phyloP scores from a whole-genome alignment of 2,888 invertebrate genomes.

The Biston betularia region DNA sequence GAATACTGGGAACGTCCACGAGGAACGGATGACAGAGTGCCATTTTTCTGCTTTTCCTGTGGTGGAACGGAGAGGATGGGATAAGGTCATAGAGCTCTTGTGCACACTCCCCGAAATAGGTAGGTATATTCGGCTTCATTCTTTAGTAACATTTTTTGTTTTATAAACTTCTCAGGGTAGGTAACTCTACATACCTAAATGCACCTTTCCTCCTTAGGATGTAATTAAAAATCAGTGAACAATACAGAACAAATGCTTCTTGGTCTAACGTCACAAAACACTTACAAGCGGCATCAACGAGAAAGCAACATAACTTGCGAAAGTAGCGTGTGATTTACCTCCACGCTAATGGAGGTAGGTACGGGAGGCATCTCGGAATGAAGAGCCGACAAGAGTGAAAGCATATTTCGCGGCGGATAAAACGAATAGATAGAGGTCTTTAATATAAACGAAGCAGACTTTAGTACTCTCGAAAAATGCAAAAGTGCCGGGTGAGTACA shows the following conservation, averaged over 20 bases:
- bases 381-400: slow-evolving; percentile 77
- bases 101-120: too few species aligned
- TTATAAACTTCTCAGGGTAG: too few species aligned
- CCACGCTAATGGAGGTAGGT: slow-evolving; percentile 43
- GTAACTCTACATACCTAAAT: too few species aligned
- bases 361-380: slow-evolving; percentile 56
- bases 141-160: background rate
- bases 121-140: too few species aligned
- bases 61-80: too few species aligned
- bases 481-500: slow-evolving; percentile 74
- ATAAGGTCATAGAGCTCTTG: too few species aligned
- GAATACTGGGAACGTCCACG: too few species aligned
- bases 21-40: too few species aligned
- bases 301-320: slow-evolving; percentile 32
- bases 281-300: slow-evolving; percentile 23
- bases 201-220: too few species aligned
- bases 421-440: slow-evolving; percentile 86
- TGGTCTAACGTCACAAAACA: slow-evolving; percentile 28
- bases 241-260: too few species aligned
- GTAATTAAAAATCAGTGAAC: too few species aligned
- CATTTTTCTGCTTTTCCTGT: too few species aligned
- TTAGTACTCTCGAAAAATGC: slow-evolving; percentile 84
- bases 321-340: slow-evolving; percentile 39
- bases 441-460: slow-evolving; percentile 86
- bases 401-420: slow-evolving; percentile 81